Base-by-base conservation (phyloP, 1,140 invertebrate genomes). In the Philotrypesis tridentata region DNA sequence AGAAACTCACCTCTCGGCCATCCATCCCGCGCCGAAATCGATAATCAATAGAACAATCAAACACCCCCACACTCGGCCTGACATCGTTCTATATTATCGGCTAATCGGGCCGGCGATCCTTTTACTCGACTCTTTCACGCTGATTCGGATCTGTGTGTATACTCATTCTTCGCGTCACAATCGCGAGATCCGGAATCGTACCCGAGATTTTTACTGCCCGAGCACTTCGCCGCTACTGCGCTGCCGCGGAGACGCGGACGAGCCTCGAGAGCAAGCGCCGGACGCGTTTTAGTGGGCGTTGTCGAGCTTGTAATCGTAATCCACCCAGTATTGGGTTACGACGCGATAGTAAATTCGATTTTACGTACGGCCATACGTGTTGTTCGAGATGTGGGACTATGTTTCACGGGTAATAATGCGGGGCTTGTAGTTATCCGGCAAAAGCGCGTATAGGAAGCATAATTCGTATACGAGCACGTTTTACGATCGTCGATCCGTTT, bases 241-340 rank as follows among this genome's bases (percentile, higher is more conserved):
- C 1, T 40, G n/a, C n/a, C n/a, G n/a, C n/a, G n/a, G n/a, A 63
- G 25, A 27, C 31, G 12, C n/a, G 9, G 21, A 70, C 33, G 55
- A 12, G 21, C 40, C 40, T 17, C n/a, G 27, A n/a, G 23, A 27
- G 55, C n/a, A 9, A 79, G 6, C 48, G 17, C 48, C 21, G 21
- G 43, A 40, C n/a, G 48, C 31, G 65, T 43, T 17, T n/a, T 55
- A 82, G 82, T 86, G 85, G 85, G 84, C 86, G 86, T 87, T 75
- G 79, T 67, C 40, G 17, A 70, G 17, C 12, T 14, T 71, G 61
- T 40, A 79, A 85, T 86, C 81, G 23, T 55, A 23, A 40, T 86
- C 82, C 86, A 84, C 86, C 84, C 84, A 85, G 29, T 87, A 87
- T 87, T 80, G 23, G 65, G 82, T 87, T 85, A 83, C 86, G 63